Evolutionary conservation across 2,113 vertebrate species (phyloP).

Genomic region (Eulemur macaco): DNA sequence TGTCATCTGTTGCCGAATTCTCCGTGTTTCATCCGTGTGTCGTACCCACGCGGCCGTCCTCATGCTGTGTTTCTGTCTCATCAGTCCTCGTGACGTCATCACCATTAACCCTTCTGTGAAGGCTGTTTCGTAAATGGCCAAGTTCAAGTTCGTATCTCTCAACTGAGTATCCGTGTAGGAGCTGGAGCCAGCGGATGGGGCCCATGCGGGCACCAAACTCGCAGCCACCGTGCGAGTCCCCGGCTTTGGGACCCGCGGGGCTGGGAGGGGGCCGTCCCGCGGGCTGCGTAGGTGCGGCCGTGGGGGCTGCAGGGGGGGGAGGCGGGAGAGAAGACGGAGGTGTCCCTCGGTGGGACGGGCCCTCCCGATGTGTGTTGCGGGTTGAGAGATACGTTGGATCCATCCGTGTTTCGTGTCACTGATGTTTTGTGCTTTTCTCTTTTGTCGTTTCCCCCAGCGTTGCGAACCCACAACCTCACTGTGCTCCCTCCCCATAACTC

Average conservation of each 20-base stretch:
- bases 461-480: constrained; percentile 97
- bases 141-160: constrained; percentile 82
- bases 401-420: constrained; percentile 59
- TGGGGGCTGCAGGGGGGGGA: fast-evolving
- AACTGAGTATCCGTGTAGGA: not conserved
- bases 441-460: constrained; percentile 89
- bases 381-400: constrained; percentile 80
- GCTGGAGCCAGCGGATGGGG: not conserved
- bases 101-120: constrained; percentile 66
- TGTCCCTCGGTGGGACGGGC: fast-evolving
- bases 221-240: not conserved
- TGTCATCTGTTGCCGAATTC: constrained; percentile 48
- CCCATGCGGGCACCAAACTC: fast-evolving
- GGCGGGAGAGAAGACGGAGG: fast-evolving
- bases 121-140: constrained; percentile 46
- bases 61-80: constrained; percentile 69
- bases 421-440: constrained; percentile 81
- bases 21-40: constrained; percentile 47
- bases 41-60: constrained; percentile 43
- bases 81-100: constrained; percentile 53
- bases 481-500: constrained; percentile 95
- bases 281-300: not conserved
- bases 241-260: not conserved
- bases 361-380: fast-evolving
- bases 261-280: fast-evolving